Conservation (phyloP, 2,888 invertebrate species). For the Protodeltote pygarga region DNA sequence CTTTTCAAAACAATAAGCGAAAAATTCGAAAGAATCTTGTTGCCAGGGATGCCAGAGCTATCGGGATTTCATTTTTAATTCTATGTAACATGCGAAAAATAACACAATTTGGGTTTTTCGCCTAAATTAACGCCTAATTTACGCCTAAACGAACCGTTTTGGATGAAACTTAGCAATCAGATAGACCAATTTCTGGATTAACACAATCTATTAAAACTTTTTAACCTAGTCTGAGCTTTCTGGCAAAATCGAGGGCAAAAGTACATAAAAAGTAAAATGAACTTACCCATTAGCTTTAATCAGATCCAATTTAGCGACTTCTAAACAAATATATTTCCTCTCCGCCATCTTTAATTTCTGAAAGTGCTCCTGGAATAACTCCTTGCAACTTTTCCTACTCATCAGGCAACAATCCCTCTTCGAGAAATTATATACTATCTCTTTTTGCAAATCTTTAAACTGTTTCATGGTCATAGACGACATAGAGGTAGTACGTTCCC, state of each 20-base stretch:
- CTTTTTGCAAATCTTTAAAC: conserved; percentile 76
- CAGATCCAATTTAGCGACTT: conserved; percentile 67
- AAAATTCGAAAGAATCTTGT: too few species aligned
- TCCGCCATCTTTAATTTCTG: conserved; percentile 59
- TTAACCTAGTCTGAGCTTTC: too few species aligned
- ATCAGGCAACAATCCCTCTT: conserved; percentile 73
- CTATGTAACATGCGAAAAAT: too few species aligned
- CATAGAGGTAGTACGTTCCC: conserved; percentile 49
- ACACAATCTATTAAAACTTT: too few species aligned
- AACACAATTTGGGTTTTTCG: too few species aligned
- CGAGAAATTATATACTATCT: conserved; percentile 63
- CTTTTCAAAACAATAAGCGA: too few species aligned
- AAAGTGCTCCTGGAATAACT: conserved; percentile 66
- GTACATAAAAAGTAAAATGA: conserved; percentile 1
- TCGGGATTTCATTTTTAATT: too few species aligned
- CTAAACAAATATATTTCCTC: conserved; percentile 62
- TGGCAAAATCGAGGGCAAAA: not conserved
- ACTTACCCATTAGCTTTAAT: conserved; percentile 71
- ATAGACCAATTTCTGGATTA: too few species aligned
- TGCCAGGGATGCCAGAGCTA: too few species aligned
- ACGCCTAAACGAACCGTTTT: too few species aligned
- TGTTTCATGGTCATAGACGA: conserved; percentile 70
- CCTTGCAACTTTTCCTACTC: conserved; percentile 60
- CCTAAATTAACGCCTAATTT: too few species aligned
- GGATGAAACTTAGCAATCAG: too few species aligned